These are phyloP conservation scores for Lagria hirta DNA, from an alignment of 2,888 invertebrate genomes.

Conservation along the genomic window DNA sequence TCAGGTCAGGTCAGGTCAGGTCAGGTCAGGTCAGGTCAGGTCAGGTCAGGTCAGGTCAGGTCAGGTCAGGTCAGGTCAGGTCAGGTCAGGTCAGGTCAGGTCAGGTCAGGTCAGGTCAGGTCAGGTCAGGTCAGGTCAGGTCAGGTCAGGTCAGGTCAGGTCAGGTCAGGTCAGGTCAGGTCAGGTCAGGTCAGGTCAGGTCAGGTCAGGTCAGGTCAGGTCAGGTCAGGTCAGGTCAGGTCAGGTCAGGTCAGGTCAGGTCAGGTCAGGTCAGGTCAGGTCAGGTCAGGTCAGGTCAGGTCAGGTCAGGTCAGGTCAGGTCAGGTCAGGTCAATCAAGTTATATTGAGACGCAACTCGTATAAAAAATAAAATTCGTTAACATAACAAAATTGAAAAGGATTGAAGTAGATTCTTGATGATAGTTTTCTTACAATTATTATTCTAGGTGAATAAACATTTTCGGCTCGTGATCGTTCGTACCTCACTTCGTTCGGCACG, in stretches of 20 bases:
- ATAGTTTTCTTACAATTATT: no score
- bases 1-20: slow-evolving; percentile 1
- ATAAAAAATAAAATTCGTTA: no score
- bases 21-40: slow-evolving; percentile 1
- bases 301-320: slow-evolving; percentile 13
- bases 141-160: slow-evolving; percentile 1
- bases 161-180: slow-evolving; percentile 1
- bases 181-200: slow-evolving; percentile 1
- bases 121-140: slow-evolving; percentile 1
- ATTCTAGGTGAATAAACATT: no score
- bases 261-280: slow-evolving; percentile 9
- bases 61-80: slow-evolving; percentile 1
- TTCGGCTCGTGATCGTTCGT: no score
- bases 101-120: slow-evolving; percentile 1
- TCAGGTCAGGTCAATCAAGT: slow-evolving; percentile 10
- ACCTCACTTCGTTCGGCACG: no score
- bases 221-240: slow-evolving; percentile 12
- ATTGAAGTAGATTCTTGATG: no score
- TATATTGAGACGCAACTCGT: no score
- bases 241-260: slow-evolving; percentile 13
- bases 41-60: slow-evolving; percentile 1
- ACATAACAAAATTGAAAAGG: no score
- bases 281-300: slow-evolving; percentile 13
- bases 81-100: slow-evolving; percentile 1
- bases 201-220: slow-evolving; percentile 1